Conservation (phyloP, 2,113 vertebrate species). For the Pedionomus torquatus region DNA sequence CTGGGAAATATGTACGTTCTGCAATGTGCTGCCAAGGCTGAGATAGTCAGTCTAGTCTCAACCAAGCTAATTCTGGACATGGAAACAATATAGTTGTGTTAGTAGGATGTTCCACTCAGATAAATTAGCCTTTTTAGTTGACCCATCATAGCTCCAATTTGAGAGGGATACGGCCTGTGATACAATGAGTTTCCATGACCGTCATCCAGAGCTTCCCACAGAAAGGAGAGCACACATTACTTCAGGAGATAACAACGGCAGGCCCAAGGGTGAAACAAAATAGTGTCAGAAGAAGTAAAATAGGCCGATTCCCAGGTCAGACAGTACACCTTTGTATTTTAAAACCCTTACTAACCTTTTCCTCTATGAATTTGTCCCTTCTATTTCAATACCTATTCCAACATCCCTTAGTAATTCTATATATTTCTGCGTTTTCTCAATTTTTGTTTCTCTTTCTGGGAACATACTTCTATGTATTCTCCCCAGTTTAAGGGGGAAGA, state of each 20-base stretch:
- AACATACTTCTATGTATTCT: background rate
- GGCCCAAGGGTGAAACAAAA: background rate
- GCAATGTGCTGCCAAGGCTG: background rate
- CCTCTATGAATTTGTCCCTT: background rate
- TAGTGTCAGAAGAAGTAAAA: background rate
- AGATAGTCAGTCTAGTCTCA: conserved; percentile 7
- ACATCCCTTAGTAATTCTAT: background rate
- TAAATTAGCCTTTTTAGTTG: background rate
- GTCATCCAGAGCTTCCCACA: conserved; percentile 20
- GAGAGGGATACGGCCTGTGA: background rate
- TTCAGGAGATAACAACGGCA: background rate
- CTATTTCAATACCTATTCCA: background rate
- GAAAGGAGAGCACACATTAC: background rate
- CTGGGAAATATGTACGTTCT: background rate
- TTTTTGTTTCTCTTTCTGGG: background rate
- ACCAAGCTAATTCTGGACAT: conserved; percentile 46
- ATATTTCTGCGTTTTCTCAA: background rate
- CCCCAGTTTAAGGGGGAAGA: background rate
- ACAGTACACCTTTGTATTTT: background rate
- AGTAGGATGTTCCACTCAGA: background rate
- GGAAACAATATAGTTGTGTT: conserved; percentile 10
- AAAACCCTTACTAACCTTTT: background rate
- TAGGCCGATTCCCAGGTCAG: background rate
- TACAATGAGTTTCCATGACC: conserved; percentile 19
- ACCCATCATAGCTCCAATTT: background rate